These are phyloP conservation scores for Candidula unifasciata DNA, from an alignment of 2,888 invertebrate genomes.

Conservation along the genomic window DNA sequence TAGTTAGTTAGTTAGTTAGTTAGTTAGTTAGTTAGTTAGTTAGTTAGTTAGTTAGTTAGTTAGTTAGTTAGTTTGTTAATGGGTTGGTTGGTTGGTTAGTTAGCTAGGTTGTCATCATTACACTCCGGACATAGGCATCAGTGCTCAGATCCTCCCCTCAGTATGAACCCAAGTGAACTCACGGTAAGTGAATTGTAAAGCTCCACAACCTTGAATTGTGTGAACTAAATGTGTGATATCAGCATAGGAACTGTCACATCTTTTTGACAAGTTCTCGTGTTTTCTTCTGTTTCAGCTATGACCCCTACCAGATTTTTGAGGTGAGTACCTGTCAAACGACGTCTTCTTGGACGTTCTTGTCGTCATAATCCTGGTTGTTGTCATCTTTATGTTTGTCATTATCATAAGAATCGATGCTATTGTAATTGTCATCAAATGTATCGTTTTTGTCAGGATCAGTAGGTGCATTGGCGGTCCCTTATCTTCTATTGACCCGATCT, in stretches of 20 bases:
- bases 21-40: no score
- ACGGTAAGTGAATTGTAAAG: neutral
- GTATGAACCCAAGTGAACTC: neutral
- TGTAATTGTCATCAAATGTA: no score
- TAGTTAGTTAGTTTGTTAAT: no score
- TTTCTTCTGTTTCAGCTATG: constrained; percentile 64
- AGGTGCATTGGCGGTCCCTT: no score
- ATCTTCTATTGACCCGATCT: no score
- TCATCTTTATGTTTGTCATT: neutral
- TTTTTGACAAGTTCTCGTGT: neutral
- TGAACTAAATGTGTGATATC: neutral
- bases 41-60: neutral
- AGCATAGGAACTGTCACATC: no score
- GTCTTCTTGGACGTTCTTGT: neutral
- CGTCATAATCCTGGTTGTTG: neutral
- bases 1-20: no score
- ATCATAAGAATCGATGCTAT: neutral
- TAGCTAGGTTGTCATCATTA: no score
- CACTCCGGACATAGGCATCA: neutral
- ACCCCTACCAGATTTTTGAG: constrained; percentile 71
- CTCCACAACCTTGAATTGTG: neutral
- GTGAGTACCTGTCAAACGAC: constrained; percentile 56
- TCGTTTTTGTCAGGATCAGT: no score
- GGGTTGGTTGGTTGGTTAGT: no score
- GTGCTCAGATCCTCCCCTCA: no score